A percentile compares a stretch with the other conserved stretches of the same genome.
phyloP scores from a whole-genome alignment of 2,113 vertebrate genomes.

The Paramormyrops kingsleyae region DNA sequence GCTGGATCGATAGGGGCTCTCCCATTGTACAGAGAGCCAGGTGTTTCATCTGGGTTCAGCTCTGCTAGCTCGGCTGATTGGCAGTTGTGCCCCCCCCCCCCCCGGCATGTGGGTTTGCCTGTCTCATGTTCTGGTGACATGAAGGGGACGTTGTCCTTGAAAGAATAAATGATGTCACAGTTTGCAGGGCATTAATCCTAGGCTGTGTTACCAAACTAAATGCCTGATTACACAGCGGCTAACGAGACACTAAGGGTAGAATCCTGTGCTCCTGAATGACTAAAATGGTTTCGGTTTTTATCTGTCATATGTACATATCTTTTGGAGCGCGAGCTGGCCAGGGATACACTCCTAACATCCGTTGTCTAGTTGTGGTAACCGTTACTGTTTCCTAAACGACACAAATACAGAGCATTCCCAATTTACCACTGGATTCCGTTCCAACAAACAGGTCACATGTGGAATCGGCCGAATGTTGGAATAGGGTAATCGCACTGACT shows the following conservation, averaged over 20 bases:
- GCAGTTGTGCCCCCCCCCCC: neutral
- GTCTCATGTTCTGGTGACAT: neutral
- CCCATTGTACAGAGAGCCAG: neutral
- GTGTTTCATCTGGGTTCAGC: neutral
- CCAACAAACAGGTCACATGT: neutral
- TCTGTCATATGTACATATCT: neutral
- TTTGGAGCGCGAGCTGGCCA: neutral
- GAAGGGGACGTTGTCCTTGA: neutral
- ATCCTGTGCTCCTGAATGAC: neutral
- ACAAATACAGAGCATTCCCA: neutral
- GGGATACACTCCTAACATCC: neutral
- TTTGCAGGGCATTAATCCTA: neutral
- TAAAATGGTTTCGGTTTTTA: neutral
- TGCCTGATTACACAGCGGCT: neutral
- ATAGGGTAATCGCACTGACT: neutral
- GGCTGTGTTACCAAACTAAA: neutral
- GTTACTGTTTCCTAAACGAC: neutral
- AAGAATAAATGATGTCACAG: neutral
- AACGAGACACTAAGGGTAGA: neutral
- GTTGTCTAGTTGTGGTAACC: neutral
- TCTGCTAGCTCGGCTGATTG: neutral
- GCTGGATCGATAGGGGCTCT: neutral
- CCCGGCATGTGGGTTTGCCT: neutral
- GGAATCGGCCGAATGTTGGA: neutral
- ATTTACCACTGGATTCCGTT: neutral